phyloP scores from a whole-genome alignment of 2,113 vertebrate genomes.

The Saguinus imperator region DNA sequence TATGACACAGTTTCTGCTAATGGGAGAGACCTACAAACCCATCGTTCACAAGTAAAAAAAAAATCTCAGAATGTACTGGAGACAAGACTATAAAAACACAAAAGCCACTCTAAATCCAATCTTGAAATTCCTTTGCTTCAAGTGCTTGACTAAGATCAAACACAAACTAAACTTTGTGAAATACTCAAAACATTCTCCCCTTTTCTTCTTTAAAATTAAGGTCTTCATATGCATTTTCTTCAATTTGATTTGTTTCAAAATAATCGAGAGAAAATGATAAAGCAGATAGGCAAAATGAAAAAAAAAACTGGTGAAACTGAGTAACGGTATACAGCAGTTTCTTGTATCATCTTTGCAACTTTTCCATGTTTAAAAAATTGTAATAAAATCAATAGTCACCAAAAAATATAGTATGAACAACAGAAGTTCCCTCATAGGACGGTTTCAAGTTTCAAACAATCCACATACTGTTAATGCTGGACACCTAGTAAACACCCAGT shows the following conservation, averaged over 20 bases:
- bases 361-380: not conserved
- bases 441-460: conserved; percentile 16
- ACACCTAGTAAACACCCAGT: not conserved
- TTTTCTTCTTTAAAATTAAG: conserved; percentile 25
- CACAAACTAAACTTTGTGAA: not conserved
- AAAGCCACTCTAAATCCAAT: not conserved
- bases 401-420: conserved; percentile 1
- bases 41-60: not conserved
- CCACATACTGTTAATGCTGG: not conserved
- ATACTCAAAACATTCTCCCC: conserved; percentile 10
- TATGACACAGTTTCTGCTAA: not conserved
- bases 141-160: conserved; percentile 51
- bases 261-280: conserved; percentile 17
- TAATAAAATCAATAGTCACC: not conserved
- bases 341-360: conserved; percentile 9
- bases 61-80: not conserved
- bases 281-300: not conserved
- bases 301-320: not conserved
- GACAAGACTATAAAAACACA: not conserved
- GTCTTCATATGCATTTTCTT: not conserved
- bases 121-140: not conserved
- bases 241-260: conserved; percentile 42
- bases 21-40: not conserved
- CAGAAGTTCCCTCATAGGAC: not conserved
- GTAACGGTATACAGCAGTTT: not conserved